Evolutionary conservation across 2,113 vertebrate species (phyloP).

Genomic region (Petaurus breviceps): DNA sequence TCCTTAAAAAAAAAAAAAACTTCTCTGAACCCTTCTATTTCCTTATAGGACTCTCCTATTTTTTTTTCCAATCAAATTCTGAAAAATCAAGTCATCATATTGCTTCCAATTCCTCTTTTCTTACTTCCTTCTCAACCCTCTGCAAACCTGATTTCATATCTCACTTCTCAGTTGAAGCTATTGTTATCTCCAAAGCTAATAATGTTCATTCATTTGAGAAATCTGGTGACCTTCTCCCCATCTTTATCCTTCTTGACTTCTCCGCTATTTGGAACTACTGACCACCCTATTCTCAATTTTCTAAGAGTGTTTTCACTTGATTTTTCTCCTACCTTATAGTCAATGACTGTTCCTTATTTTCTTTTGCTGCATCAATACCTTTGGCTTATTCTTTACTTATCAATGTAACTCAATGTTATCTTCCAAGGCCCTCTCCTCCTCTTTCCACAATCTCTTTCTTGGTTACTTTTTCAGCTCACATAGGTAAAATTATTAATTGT

Average conservation of each 20-base stretch:
- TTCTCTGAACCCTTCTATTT: not conserved
- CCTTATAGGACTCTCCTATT: not conserved
- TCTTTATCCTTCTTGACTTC: not conserved
- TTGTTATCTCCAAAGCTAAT: not conserved
- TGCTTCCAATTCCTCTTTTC: not conserved
- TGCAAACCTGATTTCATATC: not conserved
- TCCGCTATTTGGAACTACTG: not conserved
- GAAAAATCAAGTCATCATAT: not conserved
- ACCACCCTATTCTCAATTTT: not conserved
- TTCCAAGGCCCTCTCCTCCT: too few species aligned
- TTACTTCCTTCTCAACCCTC: not conserved
- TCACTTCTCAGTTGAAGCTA: not conserved
- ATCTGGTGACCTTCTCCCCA: not conserved
- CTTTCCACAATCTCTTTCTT: too few species aligned
- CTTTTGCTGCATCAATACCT: too few species aligned
- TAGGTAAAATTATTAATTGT: too few species aligned
- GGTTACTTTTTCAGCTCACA: too few species aligned
- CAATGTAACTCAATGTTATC: too few species aligned
- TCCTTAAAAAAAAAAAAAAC: too few species aligned
- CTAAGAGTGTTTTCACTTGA: too few species aligned
- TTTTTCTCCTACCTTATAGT: too few species aligned
- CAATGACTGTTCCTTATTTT: too few species aligned
- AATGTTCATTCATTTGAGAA: not conserved
- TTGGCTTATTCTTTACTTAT: too few species aligned
- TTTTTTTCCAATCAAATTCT: not conserved